These are phyloP conservation scores for Parapristionchus giblindavisi DNA, from an alignment of 2,888 invertebrate species.

Conservation along the genomic window DNA sequence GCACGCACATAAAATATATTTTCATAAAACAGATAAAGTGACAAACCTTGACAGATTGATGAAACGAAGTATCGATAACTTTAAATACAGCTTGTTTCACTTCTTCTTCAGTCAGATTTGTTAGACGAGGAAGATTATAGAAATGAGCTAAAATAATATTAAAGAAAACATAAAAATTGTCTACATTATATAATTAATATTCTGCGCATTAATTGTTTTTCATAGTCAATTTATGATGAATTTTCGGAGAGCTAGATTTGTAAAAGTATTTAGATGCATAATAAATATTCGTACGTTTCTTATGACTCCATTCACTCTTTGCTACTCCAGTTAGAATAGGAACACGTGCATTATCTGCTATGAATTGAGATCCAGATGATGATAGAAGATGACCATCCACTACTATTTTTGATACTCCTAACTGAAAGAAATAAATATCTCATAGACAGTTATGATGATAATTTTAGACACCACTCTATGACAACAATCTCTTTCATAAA, in stretches of 20 bases:
- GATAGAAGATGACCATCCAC: conserved; percentile 69
- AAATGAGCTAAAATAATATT: conserved; percentile 60
- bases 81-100: conserved; percentile 61
- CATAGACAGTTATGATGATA: not conserved
- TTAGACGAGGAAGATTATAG: conserved; percentile 61
- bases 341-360: conserved; percentile 59
- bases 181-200: conserved; percentile 13
- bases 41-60: conserved; percentile 39
- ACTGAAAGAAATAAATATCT: conserved; percentile 42
- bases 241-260: no score
- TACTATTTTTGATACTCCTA: conserved; percentile 69
- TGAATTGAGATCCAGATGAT: conserved; percentile 53
- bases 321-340: conserved; percentile 69
- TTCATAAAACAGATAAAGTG: no score
- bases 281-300: conserved; percentile 58
- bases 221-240: no score
- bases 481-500: no score
- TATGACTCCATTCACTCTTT: conserved; percentile 68
- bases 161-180: no score
- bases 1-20: no score
- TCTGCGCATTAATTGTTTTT: not conserved
- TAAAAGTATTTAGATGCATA: no score
- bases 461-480: no score
- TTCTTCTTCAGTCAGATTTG: conserved; percentile 48
- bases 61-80: conserved; percentile 62